phyloP scores from a whole-genome alignment of 2,888 invertebrate genomes.

The Alentia gelatinosa region DNA sequence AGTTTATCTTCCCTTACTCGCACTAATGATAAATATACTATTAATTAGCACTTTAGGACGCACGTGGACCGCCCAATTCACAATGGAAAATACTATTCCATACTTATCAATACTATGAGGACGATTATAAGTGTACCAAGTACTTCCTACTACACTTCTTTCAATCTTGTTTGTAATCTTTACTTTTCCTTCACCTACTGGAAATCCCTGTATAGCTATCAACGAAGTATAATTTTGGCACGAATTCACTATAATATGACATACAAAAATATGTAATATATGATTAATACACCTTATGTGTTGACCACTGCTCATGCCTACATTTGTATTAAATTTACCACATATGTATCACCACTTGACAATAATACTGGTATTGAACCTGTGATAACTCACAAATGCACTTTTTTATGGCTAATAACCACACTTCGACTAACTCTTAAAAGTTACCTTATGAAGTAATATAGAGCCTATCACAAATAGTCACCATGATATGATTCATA shows the following conservation, averaged over 20 bases:
- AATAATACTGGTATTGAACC: neutral
- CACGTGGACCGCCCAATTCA: no score
- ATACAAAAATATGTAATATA: slow-evolving; percentile 25
- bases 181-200: no score
- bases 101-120: no score
- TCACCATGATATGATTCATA: neutral
- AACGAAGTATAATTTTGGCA: neutral
- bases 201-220: neutral
- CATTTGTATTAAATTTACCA: neutral
- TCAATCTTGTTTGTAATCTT: no score
- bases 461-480: neutral
- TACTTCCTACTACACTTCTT: no score
- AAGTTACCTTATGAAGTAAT: neutral
- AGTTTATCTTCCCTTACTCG: no score
- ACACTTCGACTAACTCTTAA: neutral
- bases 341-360: neutral
- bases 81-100: no score
- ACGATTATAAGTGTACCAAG: no score
- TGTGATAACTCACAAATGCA: neutral
- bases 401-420: neutral
- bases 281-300: neutral
- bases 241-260: slow-evolving; percentile 36
- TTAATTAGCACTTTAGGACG: no score
- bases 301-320: slow-evolving; percentile 13
- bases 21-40: no score